Conservation (phyloP, 2,888 invertebrate species). For the Aelia acuminata region DNA sequence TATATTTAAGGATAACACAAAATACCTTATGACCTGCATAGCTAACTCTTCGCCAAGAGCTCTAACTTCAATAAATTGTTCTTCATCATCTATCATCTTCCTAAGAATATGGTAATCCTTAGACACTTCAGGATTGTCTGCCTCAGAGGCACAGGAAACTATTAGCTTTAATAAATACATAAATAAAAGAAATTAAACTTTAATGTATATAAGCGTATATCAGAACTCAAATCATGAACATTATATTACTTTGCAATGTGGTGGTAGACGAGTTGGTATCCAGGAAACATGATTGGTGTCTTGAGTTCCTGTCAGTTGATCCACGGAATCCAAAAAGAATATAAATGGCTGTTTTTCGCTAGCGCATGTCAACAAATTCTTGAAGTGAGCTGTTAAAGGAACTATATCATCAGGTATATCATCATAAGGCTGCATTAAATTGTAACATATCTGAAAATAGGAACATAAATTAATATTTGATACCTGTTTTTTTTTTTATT, state of each 20-base stretch:
- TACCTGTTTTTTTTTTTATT: neutral
- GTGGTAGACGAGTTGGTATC: conserved; percentile 92
- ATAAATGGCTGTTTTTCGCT: conserved; percentile 87
- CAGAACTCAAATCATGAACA: neutral
- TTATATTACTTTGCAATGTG: conserved; percentile 82
- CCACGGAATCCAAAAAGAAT: conserved; percentile 95
- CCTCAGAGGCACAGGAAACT: conserved; percentile 91
- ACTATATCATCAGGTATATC: conserved; percentile 96
- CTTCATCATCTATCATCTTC: conserved; percentile 89
- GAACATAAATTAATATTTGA: conserved; percentile 47
- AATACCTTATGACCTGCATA: conserved; percentile 83
- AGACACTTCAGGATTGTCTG: conserved; percentile 87
- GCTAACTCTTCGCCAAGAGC: conserved; percentile 94
- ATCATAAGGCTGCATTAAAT: conserved; percentile 91
- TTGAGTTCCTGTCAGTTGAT: conserved; percentile 94
- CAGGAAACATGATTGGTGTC: conserved; percentile 96
- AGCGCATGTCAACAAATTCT: conserved; percentile 89
- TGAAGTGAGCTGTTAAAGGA: conserved; percentile 95
- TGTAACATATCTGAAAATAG: conserved; percentile 84
- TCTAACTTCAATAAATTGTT: conserved; percentile 90
- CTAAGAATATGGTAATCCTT: conserved; percentile 88
- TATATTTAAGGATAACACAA: neutral
- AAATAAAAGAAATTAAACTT: neutral
- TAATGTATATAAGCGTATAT: neutral
- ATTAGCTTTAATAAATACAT: conserved; percentile 77